phyloP scores from a whole-genome alignment of 2,888 invertebrate genomes.

The Lymantria dispar region DNA sequence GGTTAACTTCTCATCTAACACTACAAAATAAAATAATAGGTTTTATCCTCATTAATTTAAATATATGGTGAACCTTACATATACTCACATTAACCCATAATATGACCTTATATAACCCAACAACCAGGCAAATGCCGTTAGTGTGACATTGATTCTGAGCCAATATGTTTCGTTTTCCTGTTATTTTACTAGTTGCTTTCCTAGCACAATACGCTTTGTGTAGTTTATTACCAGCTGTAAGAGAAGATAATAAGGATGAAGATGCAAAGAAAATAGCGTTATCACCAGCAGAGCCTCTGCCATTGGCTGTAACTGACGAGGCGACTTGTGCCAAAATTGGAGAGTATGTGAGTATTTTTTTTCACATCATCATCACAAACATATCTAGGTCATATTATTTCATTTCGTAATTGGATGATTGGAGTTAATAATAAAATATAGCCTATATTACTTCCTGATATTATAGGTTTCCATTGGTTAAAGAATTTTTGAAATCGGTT shows the following conservation, averaged over 20 bases:
- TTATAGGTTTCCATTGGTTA: no score
- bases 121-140: conserved; percentile 12
- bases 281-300: conserved; percentile 1
- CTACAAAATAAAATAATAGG: background rate
- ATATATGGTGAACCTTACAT: background rate
- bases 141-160: conserved; percentile 16
- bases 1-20: background rate
- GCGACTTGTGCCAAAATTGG: conserved; percentile 53
- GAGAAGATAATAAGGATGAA: conserved; percentile 14
- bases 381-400: background rate
- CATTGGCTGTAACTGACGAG: conserved; percentile 5
- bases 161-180: conserved; percentile 30
- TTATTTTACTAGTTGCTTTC: conserved; percentile 29
- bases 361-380: background rate
- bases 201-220: conserved; percentile 38
- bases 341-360: conserved; percentile 54
- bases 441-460: no score
- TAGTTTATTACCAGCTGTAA: conserved; percentile 35
- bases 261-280: conserved; percentile 7
- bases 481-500: no score
- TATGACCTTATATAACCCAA: conserved; percentile 26
- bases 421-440: background rate
- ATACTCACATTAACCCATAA: background rate
- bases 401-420: background rate
- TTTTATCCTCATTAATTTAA: background rate